These are phyloP conservation scores for Salarias fasciatus DNA, from an alignment of 2,797 vertebrate genomes.

Conservation along the genomic window DNA sequence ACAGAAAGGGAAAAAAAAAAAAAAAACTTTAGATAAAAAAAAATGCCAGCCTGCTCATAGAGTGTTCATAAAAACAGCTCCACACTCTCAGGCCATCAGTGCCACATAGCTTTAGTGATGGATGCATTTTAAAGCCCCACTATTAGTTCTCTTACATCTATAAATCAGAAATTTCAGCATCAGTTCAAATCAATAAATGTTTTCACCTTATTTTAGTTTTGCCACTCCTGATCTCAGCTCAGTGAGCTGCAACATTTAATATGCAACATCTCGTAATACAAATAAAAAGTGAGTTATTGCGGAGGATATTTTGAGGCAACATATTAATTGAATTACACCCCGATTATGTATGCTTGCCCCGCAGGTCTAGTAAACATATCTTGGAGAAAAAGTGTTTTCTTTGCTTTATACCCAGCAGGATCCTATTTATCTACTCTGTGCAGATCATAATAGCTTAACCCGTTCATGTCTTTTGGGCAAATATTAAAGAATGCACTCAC, in stretches of 20 bases:
- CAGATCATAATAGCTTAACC: slow-evolving; percentile 62
- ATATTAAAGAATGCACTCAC: slow-evolving; percentile 35
- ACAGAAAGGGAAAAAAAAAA: slow-evolving; percentile 19
- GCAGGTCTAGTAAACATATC: slow-evolving; percentile 56
- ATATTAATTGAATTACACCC: slow-evolving; percentile 70
- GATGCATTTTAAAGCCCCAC: slow-evolving; percentile 67
- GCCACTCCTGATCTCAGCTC: slow-evolving; percentile 45
- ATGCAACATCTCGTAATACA: slow-evolving; percentile 44
- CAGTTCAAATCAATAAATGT: slow-evolving; percentile 63
- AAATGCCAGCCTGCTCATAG: slow-evolving; percentile 75
- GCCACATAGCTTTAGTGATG: slow-evolving; percentile 71
- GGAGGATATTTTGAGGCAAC: slow-evolving; percentile 55
- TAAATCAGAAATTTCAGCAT: slow-evolving; percentile 64
- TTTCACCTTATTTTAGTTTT: slow-evolving; percentile 51
- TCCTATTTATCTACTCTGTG: slow-evolving; percentile 50
- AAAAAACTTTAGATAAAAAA: slow-evolving; percentile 27
- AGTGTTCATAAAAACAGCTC: slow-evolving; percentile 73
- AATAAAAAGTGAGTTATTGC: slow-evolving; percentile 53
- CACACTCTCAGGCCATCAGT: slow-evolving; percentile 73
- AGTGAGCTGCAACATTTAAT: slow-evolving; percentile 48
- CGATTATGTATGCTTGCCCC: slow-evolving; percentile 57
- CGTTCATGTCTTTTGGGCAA: slow-evolving; percentile 44
- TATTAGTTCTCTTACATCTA: slow-evolving; percentile 60
- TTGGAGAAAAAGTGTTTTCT: slow-evolving; percentile 47
- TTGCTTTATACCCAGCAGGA: slow-evolving; percentile 39